A percentile compares a stretch with the other conserved stretches of the same genome.
These are phyloP conservation scores for Esperia sulphurella DNA, from an alignment of 2,888 invertebrate genomes.

Conservation along the genomic window DNA sequence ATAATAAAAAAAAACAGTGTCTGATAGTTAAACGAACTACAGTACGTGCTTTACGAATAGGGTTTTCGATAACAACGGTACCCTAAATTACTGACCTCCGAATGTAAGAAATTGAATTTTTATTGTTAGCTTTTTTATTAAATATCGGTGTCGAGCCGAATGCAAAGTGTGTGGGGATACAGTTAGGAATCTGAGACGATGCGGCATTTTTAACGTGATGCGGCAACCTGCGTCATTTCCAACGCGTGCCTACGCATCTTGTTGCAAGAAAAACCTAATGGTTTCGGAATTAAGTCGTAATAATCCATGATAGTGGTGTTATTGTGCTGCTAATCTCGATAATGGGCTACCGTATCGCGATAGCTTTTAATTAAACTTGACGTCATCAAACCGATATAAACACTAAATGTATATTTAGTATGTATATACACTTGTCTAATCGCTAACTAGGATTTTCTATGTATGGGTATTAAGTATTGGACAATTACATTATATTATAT, in stretches of 20 bases:
- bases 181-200: constrained; percentile 61
- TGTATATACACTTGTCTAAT: too few species aligned
- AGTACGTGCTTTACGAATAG: too few species aligned
- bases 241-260: constrained; percentile 19
- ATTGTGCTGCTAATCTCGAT: not conserved
- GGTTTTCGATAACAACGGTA: not conserved
- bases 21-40: too few species aligned
- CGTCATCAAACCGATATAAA: not conserved
- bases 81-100: not conserved
- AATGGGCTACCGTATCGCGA: not conserved
- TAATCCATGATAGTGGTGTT: constrained; percentile 19
- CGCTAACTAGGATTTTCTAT: too few species aligned
- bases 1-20: too few species aligned
- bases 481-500: too few species aligned
- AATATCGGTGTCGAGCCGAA: constrained; percentile 44
- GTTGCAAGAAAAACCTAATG: constrained; percentile 26
- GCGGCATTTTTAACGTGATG: not conserved
- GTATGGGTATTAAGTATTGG: too few species aligned
- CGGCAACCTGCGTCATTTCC: not conserved
- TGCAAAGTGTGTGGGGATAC: constrained; percentile 44
- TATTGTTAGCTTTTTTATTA: constrained; percentile 40
- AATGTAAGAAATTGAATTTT: constrained; percentile 51
- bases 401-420: too few species aligned
- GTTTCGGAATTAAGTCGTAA: constrained; percentile 27
- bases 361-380: constrained; percentile 2